Conservation (phyloP, 2,797 vertebrate genomes). For the Peromyscus nudipes region DNA sequence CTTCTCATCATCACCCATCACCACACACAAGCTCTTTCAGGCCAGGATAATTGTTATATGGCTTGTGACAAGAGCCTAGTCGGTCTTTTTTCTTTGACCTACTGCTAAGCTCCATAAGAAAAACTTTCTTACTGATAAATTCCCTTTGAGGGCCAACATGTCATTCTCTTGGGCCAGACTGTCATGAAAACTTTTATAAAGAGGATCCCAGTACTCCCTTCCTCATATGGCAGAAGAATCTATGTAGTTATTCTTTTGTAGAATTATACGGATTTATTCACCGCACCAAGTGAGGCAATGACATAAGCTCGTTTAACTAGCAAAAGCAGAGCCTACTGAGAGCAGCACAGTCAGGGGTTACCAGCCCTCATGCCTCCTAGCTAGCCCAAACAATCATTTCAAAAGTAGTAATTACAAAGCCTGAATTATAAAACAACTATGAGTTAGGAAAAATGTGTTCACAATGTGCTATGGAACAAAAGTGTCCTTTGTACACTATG, state of each 20-base stretch:
- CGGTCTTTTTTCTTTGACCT: constrained; percentile 73
- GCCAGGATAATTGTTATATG: neutral
- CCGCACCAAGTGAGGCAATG: constrained; percentile 38
- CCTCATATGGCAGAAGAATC: constrained; percentile 62
- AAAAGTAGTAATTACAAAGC: constrained; percentile 65
- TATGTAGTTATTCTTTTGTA: constrained; percentile 57
- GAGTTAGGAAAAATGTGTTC: constrained; percentile 61
- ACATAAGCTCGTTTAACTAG: constrained; percentile 68
- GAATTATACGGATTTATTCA: constrained; percentile 74
- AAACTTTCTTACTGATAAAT: constrained; percentile 80
- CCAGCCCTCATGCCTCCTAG: constrained; percentile 72
- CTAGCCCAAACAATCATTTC: constrained; percentile 71
- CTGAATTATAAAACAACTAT: constrained; percentile 80
- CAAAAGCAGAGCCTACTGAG: constrained; percentile 72
- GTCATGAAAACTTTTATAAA: constrained; percentile 82
- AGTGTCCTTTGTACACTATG: too few species aligned
- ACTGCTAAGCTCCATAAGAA: constrained; percentile 74
- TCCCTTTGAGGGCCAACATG: constrained; percentile 73
- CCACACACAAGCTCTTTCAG: constrained; percentile 69
- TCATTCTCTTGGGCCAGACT: constrained; percentile 75
- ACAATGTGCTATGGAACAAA: too few species aligned
- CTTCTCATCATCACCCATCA: constrained; percentile 39
- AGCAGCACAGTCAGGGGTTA: constrained; percentile 76
- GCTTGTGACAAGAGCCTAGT: constrained; percentile 71
- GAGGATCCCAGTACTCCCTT: constrained; percentile 46